Evolutionary conservation across 2,888 invertebrate genomes (phyloP), one percentile per base, ranked within the genome.

Genomic region (Aricia artaxerxes): DNA sequence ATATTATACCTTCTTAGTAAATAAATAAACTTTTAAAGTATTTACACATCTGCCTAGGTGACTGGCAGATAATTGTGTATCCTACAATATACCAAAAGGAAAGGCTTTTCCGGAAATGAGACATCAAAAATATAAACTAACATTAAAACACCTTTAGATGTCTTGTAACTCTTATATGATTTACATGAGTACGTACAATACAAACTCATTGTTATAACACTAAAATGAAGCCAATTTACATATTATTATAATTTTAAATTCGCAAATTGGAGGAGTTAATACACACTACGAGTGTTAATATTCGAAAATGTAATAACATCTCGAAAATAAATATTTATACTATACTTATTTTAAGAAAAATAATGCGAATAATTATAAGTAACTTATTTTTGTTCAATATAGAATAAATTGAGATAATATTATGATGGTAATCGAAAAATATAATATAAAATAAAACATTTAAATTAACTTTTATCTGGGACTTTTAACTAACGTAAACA

Each of bases 131-230:
- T 7, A 24, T 64, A 11, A 64, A 64, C 9, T 61, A 69, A 11
- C 4, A 69, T 31, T 31, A 9, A 1, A 69, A 16, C 38, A 38
- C 35, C 31, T 5, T 7, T 69, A 35, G 1, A 69, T 35, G 38
- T 69, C 69, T 69, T 38, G 16, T 69, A 69, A 13, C 35, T 69
- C 35, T 69, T 38, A 38, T 69, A 69, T 69, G 35, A 69, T 69
- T 69, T 69, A 38, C 13, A 38, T 69, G 35, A 4, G 35, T 64
- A 9, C 57, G 61, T 61, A 64, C 2, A 38, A 35, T 61, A 64
- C 2, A 38, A 35, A 35, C 5, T 69, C 69, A 35, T 69, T 69
- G 69, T 69, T 38, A 69, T 69, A 7, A 69, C 31, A 38, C 35
- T 69, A 4, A 69, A 69, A 69, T 69, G 38, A 69, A 69, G 35